Evolutionary conservation across 2,797 vertebrate species (phyloP).

Genomic region (Cuniculus paca): DNA sequence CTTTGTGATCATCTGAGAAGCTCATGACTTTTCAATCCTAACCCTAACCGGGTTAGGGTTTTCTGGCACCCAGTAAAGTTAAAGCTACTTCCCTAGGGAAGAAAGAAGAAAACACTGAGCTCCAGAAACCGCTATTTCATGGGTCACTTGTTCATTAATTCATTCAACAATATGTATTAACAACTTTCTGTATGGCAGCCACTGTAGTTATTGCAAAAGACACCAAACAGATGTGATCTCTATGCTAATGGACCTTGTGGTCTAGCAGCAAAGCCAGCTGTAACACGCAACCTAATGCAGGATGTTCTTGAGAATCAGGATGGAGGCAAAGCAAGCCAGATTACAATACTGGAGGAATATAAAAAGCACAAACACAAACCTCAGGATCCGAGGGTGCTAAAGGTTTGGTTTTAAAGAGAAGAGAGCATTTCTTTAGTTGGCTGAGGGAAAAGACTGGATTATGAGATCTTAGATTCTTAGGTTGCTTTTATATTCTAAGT

Average conservation of each 20-base stretch:
- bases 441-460: constrained; percentile 22
- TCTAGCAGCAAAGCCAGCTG: constrained; percentile 2
- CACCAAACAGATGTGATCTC: constrained; percentile 22
- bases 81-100: neutral
- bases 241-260: constrained; percentile 1
- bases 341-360: neutral
- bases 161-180: constrained; percentile 25
- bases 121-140: constrained; percentile 12
- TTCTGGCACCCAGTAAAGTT: neutral
- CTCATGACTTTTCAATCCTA: neutral
- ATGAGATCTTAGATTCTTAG: constrained; percentile 25
- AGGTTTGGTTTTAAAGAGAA: neutral
- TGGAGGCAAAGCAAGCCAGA: neutral
- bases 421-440: constrained; percentile 27
- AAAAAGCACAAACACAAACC: neutral
- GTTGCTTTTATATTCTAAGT: constrained; percentile 46
- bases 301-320: neutral
- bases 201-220: constrained; percentile 36
- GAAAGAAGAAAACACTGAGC: neutral
- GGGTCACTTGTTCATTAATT: constrained; percentile 25
- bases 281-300: neutral
- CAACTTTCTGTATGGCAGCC: constrained; percentile 19
- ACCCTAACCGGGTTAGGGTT: neutral
- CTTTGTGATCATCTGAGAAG: neutral
- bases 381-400: neutral